Base-by-base conservation (phyloP, 2,888 invertebrate genomes). In the Callinectes sapidus region DNA sequence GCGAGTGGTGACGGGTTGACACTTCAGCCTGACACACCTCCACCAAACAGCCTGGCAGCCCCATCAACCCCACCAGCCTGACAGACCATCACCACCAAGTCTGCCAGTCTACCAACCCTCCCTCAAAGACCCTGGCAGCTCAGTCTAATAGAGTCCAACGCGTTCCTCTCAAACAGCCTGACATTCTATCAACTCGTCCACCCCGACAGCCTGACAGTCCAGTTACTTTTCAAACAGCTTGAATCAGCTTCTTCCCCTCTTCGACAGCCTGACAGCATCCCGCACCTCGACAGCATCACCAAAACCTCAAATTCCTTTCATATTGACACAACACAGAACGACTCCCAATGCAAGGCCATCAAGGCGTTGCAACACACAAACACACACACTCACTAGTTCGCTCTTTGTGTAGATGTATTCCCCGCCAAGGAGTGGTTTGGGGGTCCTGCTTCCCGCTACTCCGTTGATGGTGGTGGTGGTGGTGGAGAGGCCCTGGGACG, bases 381-480 rank as follows among this genome's bases (percentile, higher is more conserved):
- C 28, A 28, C 28, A n/a, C 13, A 71, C 14, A 87, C 91, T 89
- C 87, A 92, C 94, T 87, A 91, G 71, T 6, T 93, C 93, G 39
- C 91, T 90, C 61, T 92, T 92, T 66, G 94, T 92, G 90, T 92
- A 94, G 66, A 94, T 94, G 90, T 94, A 94, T 35, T 94, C 94
- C n/a, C 94, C 94, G 32, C 92, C 55, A 35, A 93, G 92, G 32
- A 91, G 88, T 77, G 92, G 92, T 16, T 81, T 77, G 48, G 81
- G 14, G 8, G 55, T 61, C 61, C 92, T 54, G 42, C 42, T 42
- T 32, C 91, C 81, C 61, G 87, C 32, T 81, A 77, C 6, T 71
- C 55, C 35, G 87, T 89, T 71, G 92, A 92, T 13, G 23, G 39
- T 32, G 48, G 61, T 35, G 42, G 89, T 48, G 85, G 54, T 28